phyloP scores from a whole-genome alignment of 2,888 invertebrate genomes.

The Apoda limacodes region DNA sequence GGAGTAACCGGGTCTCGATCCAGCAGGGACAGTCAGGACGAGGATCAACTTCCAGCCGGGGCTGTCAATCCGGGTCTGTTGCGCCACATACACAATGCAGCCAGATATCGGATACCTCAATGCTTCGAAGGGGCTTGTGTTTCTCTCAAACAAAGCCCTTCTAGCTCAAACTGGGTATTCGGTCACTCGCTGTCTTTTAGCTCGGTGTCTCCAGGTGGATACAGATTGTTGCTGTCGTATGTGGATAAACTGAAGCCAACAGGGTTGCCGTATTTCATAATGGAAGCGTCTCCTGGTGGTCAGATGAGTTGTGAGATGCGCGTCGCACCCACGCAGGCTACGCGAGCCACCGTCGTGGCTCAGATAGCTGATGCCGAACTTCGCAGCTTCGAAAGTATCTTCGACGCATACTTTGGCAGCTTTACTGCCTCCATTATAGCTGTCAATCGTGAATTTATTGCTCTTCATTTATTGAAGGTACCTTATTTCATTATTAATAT shows the following conservation, averaged over 20 bases:
- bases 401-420: constrained; percentile 48
- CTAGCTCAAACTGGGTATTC: constrained; percentile 43
- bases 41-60: constrained; percentile 35
- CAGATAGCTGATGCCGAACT: constrained; percentile 52
- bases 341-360: constrained; percentile 48
- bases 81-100: constrained; percentile 53
- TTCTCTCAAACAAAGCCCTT: constrained; percentile 46
- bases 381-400: constrained; percentile 54
- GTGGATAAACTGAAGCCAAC: constrained; percentile 38
- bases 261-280: constrained; percentile 50
- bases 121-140: constrained; percentile 58
- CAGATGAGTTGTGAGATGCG: constrained; percentile 58
- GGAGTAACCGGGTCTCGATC: constrained; percentile 56
- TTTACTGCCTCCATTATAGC: constrained; percentile 54
- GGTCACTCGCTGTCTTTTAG: constrained; percentile 57
- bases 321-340: constrained; percentile 40
- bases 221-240: constrained; percentile 50
- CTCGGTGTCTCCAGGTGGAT: constrained; percentile 60
- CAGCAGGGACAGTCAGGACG: constrained; percentile 25
- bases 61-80: constrained; percentile 49
- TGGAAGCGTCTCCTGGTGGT: constrained; percentile 61
- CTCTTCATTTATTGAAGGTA: constrained; percentile 55
- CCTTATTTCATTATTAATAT: too few relatives aligned
- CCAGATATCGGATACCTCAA: constrained; percentile 53
- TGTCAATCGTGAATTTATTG: constrained; percentile 57